A percentile compares a stretch with the other conserved stretches of the same genome.
Evolutionary conservation across 2,113 vertebrate species (phyloP).

Genomic region (Furnarius figulus): DNA sequence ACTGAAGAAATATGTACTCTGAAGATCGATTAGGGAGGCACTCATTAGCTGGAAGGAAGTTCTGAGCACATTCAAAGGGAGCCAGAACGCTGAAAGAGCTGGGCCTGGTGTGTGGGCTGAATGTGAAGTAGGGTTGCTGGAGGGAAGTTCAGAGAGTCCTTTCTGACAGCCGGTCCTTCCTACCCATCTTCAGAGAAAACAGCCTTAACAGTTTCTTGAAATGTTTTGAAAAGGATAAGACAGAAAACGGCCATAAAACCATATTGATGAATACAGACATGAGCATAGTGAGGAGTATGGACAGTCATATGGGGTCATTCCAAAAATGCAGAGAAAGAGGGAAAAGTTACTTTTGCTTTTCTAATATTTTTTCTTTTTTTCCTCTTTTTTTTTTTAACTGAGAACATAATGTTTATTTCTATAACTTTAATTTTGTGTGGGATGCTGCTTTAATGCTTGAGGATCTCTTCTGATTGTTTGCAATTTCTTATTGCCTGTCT

Average conservation of each 20-base stretch:
- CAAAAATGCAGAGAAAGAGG: not conserved
- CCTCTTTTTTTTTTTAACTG: not conserved
- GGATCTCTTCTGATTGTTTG: not conserved
- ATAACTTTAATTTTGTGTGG: not conserved
- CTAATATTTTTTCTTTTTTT: not conserved
- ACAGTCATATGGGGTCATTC: not conserved
- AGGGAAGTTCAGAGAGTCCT: constrained; percentile 53
- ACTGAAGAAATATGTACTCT: not conserved
- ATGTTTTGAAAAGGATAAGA: constrained; percentile 7
- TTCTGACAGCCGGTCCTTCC: constrained; percentile 58
- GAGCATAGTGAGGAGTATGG: not conserved
- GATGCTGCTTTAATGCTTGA: not conserved
- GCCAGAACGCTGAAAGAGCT: constrained; percentile 35
- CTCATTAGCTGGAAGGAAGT: constrained; percentile 50
- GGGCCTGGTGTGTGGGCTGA: constrained; percentile 28
- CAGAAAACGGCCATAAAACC: not conserved
- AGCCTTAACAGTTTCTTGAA: not conserved
- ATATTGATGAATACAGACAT: not conserved
- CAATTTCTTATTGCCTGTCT: not conserved
- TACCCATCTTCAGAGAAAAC: constrained; percentile 32
- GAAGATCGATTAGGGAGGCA: constrained; percentile 9
- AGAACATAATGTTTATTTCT: not conserved
- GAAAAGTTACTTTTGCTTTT: not conserved
- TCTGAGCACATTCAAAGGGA: constrained; percentile 56
- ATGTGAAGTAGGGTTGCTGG: constrained; percentile 46